Evolutionary conservation across 2,113 vertebrate species (phyloP).

Genomic region (Globicephala melas): DNA sequence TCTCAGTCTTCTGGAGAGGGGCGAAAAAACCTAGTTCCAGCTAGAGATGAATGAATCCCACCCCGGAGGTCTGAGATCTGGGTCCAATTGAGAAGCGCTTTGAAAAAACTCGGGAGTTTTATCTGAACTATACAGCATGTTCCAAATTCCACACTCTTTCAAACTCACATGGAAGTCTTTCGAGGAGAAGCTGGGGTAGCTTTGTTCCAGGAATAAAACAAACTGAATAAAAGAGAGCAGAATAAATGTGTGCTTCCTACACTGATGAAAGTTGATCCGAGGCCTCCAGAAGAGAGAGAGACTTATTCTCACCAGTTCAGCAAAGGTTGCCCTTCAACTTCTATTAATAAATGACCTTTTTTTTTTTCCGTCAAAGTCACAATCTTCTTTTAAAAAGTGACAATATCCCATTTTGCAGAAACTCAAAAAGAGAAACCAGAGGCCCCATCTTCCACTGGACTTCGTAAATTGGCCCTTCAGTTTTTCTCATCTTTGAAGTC

Average conservation of each 20-base stretch:
- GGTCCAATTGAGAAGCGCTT: conserved; percentile 40
- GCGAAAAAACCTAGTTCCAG: neutral
- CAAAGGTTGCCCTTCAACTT: conserved; percentile 28
- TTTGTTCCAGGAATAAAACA: conserved; percentile 59
- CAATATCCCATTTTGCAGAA: neutral
- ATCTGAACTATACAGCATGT: conserved; percentile 45
- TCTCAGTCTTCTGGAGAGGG: conserved; percentile 2
- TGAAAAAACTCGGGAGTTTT: conserved; percentile 54
- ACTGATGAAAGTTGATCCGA: neutral
- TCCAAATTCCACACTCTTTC: conserved; percentile 60
- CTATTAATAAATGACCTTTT: conserved; percentile 8
- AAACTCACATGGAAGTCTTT: conserved; percentile 58
- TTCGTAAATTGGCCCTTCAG: neutral
- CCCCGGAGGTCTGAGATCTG: conserved; percentile 37
- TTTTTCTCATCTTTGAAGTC: neutral
- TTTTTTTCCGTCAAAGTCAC: conserved; percentile 24
- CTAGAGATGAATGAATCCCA: conserved; percentile 58
- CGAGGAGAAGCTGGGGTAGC: conserved; percentile 44
- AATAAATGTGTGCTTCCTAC: conserved; percentile 8
- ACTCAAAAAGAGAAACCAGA: neutral
- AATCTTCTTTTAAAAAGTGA: conserved; percentile 1
- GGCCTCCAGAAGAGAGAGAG: neutral
- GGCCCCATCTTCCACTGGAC: neutral
- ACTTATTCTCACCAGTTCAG: neutral
- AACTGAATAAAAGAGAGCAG: conserved; percentile 48